Conservation (phyloP, 1,140 invertebrate species). For the Leguminivora glycinivorella region DNA sequence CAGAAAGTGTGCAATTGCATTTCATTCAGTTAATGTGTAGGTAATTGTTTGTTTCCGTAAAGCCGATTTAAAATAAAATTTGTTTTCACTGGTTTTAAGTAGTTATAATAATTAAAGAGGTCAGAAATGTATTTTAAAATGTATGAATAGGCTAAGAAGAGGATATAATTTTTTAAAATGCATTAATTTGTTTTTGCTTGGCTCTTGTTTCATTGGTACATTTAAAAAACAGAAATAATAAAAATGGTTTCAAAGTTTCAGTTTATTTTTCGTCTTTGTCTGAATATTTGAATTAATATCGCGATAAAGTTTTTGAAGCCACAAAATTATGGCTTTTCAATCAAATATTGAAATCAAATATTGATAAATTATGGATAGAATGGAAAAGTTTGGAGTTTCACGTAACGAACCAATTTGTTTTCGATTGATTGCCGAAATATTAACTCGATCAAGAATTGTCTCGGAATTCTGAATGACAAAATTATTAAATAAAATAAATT, state of each 20-base stretch:
- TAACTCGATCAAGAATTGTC: background rate
- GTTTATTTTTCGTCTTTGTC: background rate
- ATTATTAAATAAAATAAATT: background rate
- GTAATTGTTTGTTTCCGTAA: too few species aligned
- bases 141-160: too few species aligned
- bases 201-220: too few species aligned
- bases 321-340: slow-evolving; percentile 6
- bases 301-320: background rate
- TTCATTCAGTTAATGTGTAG: too few species aligned
- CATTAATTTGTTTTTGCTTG: background rate
- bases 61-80: too few species aligned
- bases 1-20: too few species aligned
- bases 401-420: slow-evolving; percentile 1
- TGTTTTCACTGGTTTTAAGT: too few species aligned
- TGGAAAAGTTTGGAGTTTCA: slow-evolving; percentile 2
- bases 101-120: too few species aligned
- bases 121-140: too few species aligned
- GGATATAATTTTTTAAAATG: too few species aligned
- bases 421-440: slow-evolving; percentile 4
- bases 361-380: slow-evolving; percentile 11
- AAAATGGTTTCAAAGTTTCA: background rate
- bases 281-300: background rate
- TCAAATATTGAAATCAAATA: slow-evolving; percentile 11
- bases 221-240: too few species aligned
- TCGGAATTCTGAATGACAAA: background rate